Base-by-base conservation (phyloP, 1,140 invertebrate species). In the Atta colombica region DNA sequence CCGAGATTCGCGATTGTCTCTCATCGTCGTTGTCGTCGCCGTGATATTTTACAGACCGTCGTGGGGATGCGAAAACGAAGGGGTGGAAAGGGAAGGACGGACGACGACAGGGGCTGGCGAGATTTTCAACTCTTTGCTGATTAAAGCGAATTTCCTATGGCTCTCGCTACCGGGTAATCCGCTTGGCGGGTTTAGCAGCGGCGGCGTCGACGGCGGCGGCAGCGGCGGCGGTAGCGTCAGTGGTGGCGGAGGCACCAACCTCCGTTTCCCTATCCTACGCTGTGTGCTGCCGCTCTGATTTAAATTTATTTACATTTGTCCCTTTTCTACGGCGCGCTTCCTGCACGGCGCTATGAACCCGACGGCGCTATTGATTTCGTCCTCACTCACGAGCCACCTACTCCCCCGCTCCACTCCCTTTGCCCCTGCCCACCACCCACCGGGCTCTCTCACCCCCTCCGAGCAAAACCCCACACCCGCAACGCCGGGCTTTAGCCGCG, bases 261-360 rank as follows among this genome's bases (percentile, higher is more conserved):
- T 69, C 80, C 61, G 31, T 31, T 86, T 72, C 88, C 85, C 87
- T 88, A 77, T 88, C 72, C 72, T 28, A 25, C 45, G 65, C 55
- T 61, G 63, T 80, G 58, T 71, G 31, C 72, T 69, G 39, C 55
- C 87, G 81, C 65, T 84, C 88, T 92, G 86, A 92, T 92, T 92
- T 91, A 88, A 92, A 92, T 92, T 91, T 92, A 92, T 92, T 92
- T 92, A 91, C 92, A 92, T 92, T 92, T 87, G 89, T 92, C 91
- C 91, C 88, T 90, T 89, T 91, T 89, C 87, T 88, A 89, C 90
- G 77, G 90, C 82, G 87, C 86, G 86, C 82, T 89, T 86, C 88
- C 90, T 88, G 82, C 78, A 88, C 90, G 80, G 77, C 82, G 86
- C 88, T 89, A 91, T 80, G 90, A 89, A 91, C 90, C 90, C 90